Conservation (phyloP, 2,888 invertebrate genomes). For the Neoascia interrupta region DNA sequence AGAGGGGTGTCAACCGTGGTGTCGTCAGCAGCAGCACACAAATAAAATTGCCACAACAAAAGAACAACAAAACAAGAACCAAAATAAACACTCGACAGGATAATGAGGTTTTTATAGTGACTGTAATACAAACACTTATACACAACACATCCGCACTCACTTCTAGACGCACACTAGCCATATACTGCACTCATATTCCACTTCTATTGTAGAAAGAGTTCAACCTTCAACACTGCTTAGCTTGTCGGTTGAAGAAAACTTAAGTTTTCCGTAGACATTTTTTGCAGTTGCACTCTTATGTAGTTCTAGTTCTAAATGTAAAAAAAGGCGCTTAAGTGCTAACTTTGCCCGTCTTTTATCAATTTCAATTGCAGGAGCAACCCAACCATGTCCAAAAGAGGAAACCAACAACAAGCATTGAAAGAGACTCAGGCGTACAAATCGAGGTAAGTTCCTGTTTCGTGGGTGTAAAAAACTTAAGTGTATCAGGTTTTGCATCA, state of each 20-base stretch:
- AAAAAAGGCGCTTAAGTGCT: slow-evolving; percentile 22
- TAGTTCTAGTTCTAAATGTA: slow-evolving; percentile 9
- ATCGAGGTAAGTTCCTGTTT: slow-evolving; percentile 63
- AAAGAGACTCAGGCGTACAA: slow-evolving; percentile 70
- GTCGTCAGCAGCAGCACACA: slow-evolving; percentile 21
- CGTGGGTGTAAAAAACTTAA: background rate
- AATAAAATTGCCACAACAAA: slow-evolving; percentile 40
- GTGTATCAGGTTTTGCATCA: too few relatives aligned
- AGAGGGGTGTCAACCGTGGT: background rate
- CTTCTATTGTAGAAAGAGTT: slow-evolving; percentile 7
- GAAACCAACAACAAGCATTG: slow-evolving; percentile 34
- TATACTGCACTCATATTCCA: slow-evolving; percentile 18
- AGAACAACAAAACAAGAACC: slow-evolving; percentile 34
- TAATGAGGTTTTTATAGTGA: slow-evolving; percentile 62
- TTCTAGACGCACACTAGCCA: slow-evolving; percentile 1
- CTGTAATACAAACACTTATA: slow-evolving; percentile 12
- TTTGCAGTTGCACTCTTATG: background rate
- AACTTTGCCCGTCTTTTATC: slow-evolving; percentile 38
- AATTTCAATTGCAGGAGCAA: slow-evolving; percentile 43
- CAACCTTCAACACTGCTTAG: slow-evolving; percentile 20
- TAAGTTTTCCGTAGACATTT: slow-evolving; percentile 18
- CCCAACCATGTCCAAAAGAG: slow-evolving; percentile 12
- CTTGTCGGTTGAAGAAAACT: slow-evolving; percentile 17
- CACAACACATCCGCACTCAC: slow-evolving; percentile 12
- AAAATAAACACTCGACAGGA: slow-evolving; percentile 54